Evolutionary conservation across 2,888 invertebrate genomes (phyloP), one percentile per base, ranked within the genome.

Genomic region (Yponomeuta malinellus): DNA sequence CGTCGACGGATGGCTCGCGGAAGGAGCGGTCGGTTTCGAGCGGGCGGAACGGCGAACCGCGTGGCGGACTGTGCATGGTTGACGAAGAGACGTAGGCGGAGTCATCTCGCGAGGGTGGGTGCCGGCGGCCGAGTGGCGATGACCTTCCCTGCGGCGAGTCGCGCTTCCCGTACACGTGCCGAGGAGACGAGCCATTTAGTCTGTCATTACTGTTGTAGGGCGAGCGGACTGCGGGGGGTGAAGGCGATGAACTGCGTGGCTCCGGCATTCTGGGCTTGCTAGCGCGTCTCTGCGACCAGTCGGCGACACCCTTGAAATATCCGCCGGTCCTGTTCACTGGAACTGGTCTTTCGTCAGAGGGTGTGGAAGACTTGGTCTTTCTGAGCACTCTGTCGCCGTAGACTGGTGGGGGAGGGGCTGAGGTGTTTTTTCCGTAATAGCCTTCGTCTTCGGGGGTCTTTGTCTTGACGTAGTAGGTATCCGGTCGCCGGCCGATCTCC

Each of bases 391-490:
- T 86, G 76, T 89, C 93, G 74, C 83, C 92, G 79, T 88, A 93
- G 71, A 81, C 87, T 48, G 88, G 89, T 70, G 84, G 88, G n/a
- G 90, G 90, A 15, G 87, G 89, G 2, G 90, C 85, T 23, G 83
- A 83, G 59, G 86, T 84, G 23, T 86, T 85, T 76, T 89, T 89
- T 10, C 90, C 88, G 88, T 90, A 89, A 79, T 92, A 86, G 64
- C 89, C 87, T 75, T 91, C 87, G 89, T 91, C 90, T 75, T 88
- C 86, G 59, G 78, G 79, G 66, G 92, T 90, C 78, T 93, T 93
- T 63, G 94, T 96, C 85, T 96, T 97, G 84, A 95, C 95, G 82
- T 96, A 97, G 83, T 95, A 96, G 74, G 95, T 95, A 76, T 95
- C 95, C 10, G 81, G 93, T 74, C 83, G 88, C 75, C 93, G 94